Percentiles rank a stretch among this genome's conserved stretches.
These are phyloP conservation scores for Caenorhabditis remanei DNA, from an alignment of 1,140 invertebrate species.

Conservation along the genomic window DNA sequence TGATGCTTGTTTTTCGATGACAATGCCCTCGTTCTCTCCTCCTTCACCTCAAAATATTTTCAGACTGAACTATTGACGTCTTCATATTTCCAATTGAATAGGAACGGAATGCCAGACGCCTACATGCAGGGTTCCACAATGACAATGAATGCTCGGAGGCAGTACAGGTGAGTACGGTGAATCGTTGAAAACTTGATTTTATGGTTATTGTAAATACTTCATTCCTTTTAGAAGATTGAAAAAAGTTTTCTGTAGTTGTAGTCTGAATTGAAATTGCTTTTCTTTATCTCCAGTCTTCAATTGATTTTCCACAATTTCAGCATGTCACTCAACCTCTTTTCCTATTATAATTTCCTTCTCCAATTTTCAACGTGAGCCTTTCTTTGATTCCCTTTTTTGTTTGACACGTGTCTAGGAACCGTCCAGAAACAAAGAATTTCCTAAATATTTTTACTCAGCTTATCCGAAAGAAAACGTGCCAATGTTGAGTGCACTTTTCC, in stretches of 20 bases:
- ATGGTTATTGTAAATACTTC: not conserved
- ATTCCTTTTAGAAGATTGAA: too few species aligned
- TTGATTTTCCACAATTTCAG: too few species aligned
- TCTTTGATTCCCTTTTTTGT: too few species aligned
- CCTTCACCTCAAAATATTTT: constrained; percentile 29
- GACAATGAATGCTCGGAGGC: constrained; percentile 36
- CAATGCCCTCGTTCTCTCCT: constrained; percentile 23
- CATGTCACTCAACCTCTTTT: too few species aligned
- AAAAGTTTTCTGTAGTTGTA: too few species aligned
- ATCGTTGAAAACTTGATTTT: not conserved
- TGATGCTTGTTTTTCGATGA: constrained; percentile 43
- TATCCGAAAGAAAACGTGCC: not conserved
- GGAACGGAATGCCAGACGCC: not conserved
- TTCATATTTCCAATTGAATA: not conserved
- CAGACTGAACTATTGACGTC: constrained; percentile 50
- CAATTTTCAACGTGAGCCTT: too few species aligned
- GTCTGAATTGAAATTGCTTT: too few species aligned
- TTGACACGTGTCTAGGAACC: too few species aligned
- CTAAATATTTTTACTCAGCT: too few species aligned
- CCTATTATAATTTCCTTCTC: too few species aligned
- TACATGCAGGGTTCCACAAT: not conserved
- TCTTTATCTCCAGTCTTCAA: too few species aligned
- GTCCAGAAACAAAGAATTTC: too few species aligned
- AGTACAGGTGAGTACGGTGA: constrained; percentile 21
- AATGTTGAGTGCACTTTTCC: not conserved